Percentiles rank a stretch among this genome's conserved stretches.
phyloP scores from a whole-genome alignment of 2,797 vertebrate species.

The Anguilla pacifica region DNA sequence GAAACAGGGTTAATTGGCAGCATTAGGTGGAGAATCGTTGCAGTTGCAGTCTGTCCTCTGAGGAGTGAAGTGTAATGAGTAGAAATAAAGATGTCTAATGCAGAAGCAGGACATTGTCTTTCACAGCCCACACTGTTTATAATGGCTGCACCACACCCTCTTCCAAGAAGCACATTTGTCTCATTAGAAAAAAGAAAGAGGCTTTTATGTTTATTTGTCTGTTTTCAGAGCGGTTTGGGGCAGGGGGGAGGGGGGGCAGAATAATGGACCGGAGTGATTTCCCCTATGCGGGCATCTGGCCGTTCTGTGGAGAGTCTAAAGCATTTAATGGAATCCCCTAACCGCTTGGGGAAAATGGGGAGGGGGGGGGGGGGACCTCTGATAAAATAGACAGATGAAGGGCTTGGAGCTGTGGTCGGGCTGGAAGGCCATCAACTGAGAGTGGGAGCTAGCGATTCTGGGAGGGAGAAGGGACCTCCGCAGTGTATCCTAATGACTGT shows the following conservation, averaged over 20 bases:
- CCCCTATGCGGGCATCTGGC: neutral
- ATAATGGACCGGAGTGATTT: conserved; percentile 7
- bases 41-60: neutral
- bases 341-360: neutral
- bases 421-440: neutral
- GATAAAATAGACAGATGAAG: neutral
- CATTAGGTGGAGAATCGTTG: neutral
- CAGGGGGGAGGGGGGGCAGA: neutral
- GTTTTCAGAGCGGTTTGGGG: neutral
- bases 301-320: neutral
- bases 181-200: conserved; percentile 9
- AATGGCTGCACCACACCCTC: conserved; percentile 10
- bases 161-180: conserved; percentile 4
- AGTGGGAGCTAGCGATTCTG: neutral
- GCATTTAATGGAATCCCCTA: conserved; percentile 5
- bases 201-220: conserved; percentile 33
- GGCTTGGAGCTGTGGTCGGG: neutral
- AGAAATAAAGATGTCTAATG: neutral
- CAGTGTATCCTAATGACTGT: neutral
- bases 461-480: neutral
- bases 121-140: neutral
- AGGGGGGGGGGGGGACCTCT: neutral
- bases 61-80: neutral
- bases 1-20: neutral
- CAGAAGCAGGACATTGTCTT: neutral